phyloP scores from a whole-genome alignment of 2,113 vertebrate species.

The Spheniscus mendiculus region DNA sequence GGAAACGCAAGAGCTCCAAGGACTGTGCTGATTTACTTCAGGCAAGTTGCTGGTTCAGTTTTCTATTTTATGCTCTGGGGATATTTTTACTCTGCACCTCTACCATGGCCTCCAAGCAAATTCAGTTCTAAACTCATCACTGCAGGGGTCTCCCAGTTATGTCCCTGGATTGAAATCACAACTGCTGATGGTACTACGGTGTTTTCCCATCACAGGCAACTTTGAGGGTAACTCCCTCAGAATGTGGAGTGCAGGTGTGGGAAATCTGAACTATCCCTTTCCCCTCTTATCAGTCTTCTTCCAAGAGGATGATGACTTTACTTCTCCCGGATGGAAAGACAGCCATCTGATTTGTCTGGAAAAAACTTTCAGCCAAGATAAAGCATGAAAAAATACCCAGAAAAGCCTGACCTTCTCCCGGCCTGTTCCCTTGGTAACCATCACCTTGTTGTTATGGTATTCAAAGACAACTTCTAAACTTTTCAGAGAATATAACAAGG shows the following conservation, averaged over 20 bases:
- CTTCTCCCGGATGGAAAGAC: slow-evolving; percentile 59
- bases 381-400: slow-evolving; percentile 66
- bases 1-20: neutral
- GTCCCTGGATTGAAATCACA: neutral
- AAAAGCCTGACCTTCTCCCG: slow-evolving; percentile 54
- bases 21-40: neutral
- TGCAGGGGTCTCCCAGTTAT: neutral
- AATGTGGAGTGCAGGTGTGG: neutral
- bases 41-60: neutral
- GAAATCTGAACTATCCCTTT: neutral
- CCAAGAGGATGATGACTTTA: slow-evolving; percentile 24
- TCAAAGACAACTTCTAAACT: slow-evolving; percentile 75
- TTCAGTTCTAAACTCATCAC: neutral
- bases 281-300: slow-evolving; percentile 26
- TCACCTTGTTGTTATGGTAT: slow-evolving; percentile 67
- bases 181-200: neutral
- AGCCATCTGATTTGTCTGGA: slow-evolving; percentile 49
- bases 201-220: neutral
- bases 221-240: slow-evolving; percentile 8
- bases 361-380: slow-evolving; percentile 66
- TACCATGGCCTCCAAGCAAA: neutral
- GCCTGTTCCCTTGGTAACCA: slow-evolving; percentile 80
- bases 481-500: slow-evolving; percentile 46
- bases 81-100: neutral
- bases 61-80: neutral